Evolutionary conservation across 2,113 vertebrate species (phyloP).

Genomic region (Muscicapa adusta): DNA sequence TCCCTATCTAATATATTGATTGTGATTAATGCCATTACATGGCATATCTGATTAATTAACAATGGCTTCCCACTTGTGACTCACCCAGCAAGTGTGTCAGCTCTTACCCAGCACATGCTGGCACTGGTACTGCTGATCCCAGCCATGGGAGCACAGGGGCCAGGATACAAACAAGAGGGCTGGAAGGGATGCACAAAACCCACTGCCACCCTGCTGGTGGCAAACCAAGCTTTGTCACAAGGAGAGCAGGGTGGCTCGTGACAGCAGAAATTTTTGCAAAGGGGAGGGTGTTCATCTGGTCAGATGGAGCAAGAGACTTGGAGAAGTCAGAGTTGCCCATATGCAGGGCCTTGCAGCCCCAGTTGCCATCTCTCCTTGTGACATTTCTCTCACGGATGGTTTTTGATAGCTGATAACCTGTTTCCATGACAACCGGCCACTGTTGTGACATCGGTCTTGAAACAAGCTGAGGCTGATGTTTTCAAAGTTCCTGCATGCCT

Average conservation of each 20-base stretch:
- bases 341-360: neutral
- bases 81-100: neutral
- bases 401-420: slow-evolving; percentile 27
- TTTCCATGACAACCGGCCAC: slow-evolving; percentile 40
- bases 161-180: neutral
- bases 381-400: neutral
- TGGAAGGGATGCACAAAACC: neutral
- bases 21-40: slow-evolving; percentile 37
- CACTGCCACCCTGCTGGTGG: accelerated
- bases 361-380: neutral
- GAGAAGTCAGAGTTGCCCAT: neutral
- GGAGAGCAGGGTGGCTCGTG: neutral
- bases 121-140: neutral
- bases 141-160: accelerated
- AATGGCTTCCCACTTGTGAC: neutral
- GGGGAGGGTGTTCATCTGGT: neutral
- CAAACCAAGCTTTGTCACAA: neutral
- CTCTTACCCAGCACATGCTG: neutral
- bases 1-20: slow-evolving; percentile 18
- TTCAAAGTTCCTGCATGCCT: slow-evolving; percentile 33
- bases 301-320: neutral
- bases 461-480: slow-evolving; percentile 4
- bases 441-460: slow-evolving; percentile 22
- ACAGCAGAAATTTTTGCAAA: neutral
- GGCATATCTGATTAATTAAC: slow-evolving; percentile 32